Evolutionary conservation across 2,113 vertebrate genomes (phyloP).

Genomic region (Geococcyx californianus): DNA sequence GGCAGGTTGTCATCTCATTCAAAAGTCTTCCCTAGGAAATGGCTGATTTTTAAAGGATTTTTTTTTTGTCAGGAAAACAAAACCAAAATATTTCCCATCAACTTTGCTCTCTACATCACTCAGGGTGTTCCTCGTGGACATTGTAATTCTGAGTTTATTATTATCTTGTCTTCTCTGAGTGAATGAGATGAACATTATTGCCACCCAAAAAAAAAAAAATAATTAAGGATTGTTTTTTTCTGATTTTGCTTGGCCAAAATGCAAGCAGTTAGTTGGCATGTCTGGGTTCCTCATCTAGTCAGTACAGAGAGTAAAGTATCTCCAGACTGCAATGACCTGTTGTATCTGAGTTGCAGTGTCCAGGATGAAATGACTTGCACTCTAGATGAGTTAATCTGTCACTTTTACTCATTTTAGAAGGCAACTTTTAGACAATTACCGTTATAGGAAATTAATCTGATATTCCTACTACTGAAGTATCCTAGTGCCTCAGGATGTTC

Average conservation of each 20-base stretch:
- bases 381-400: not conserved
- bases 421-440: not conserved
- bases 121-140: not conserved
- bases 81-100: not conserved
- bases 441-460: not conserved
- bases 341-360: not conserved
- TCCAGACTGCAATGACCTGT: not conserved
- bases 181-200: not conserved
- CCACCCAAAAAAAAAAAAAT: not conserved
- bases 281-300: not conserved
- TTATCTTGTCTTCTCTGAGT: not conserved
- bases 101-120: not conserved
- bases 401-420: not conserved
- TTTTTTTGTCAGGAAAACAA: not conserved
- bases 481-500: not conserved
- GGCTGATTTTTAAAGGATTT: not conserved
- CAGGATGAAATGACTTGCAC: not conserved
- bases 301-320: not conserved
- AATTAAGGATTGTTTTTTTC: not conserved
- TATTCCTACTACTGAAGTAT: not conserved
- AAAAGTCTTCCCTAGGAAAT: not conserved
- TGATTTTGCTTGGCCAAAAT: not conserved
- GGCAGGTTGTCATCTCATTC: not conserved
- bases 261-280: not conserved
- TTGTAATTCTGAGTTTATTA: not conserved